A percentile compares a stretch with the other conserved stretches of the same genome.
These are phyloP conservation scores for Apamea monoglypha DNA, from an alignment of 2,888 invertebrate genomes.

Conservation along the genomic window DNA sequence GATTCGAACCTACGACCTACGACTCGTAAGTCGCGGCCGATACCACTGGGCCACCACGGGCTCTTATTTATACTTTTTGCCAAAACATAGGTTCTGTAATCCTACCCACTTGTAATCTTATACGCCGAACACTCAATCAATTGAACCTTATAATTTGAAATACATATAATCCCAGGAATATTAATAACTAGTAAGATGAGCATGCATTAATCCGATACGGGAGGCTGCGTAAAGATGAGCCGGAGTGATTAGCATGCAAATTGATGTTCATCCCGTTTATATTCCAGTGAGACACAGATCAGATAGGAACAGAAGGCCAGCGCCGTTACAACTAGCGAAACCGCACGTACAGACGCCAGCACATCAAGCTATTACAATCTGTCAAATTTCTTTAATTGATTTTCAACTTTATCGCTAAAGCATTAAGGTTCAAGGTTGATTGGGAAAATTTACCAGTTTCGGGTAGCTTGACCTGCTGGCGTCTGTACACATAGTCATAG, in stretches of 20 bases:
- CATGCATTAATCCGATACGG: slow-evolving; percentile 50
- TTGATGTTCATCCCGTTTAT: slow-evolving; percentile 60
- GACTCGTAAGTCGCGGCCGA: too few species aligned
- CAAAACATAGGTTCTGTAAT: neutral
- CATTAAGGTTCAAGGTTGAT: too few species aligned
- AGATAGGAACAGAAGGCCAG: neutral
- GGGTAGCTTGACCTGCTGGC: too few species aligned
- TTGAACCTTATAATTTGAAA: slow-evolving; percentile 29
- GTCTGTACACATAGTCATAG: too few species aligned
- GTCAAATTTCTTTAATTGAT: too few species aligned
- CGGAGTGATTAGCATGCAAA: slow-evolving; percentile 70
- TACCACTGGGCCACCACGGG: too few species aligned
- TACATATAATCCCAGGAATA: slow-evolving; percentile 20
- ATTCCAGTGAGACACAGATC: slow-evolving; percentile 1
- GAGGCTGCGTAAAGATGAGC: slow-evolving; percentile 59
- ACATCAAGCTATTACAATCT: too few species aligned
- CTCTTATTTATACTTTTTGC: neutral
- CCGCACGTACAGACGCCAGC: neutral
- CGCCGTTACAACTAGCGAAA: neutral
- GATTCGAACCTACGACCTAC: too few species aligned
- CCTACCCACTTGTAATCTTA: neutral
- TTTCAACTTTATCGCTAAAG: too few species aligned
- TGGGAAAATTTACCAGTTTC: too few species aligned
- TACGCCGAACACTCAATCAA: slow-evolving; percentile 22
- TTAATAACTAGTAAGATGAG: slow-evolving; percentile 33